Evolutionary conservation across 2,888 invertebrate species (phyloP), one percentile per base, ranked within the genome.

Genomic region (Julus scandinavius): DNA sequence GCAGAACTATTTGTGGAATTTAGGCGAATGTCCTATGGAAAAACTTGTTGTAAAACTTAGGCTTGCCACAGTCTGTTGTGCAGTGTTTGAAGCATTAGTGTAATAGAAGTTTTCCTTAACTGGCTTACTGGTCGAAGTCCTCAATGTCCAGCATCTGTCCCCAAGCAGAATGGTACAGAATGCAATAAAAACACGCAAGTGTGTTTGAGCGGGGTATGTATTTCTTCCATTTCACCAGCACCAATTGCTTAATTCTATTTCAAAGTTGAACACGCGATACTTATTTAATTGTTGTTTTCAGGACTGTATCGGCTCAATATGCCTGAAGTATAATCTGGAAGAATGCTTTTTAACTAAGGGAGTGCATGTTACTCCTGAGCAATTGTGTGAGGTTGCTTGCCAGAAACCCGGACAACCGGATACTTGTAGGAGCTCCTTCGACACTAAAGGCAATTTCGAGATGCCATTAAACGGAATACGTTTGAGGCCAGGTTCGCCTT

Each of bases 351-450:
- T 98, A 87, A 97, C 97, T 94, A 95, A 89, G 95, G 97, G 93
- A 95, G 97, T 91, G 94, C 97, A 90, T 17, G 92, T 92, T 40
- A 92, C 91, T 89, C 91, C 92, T 0, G 92, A 92, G 83, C 95
- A 96, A 91, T 94, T 99, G 88, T 99, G 99, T 93, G 98, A 98
- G 93, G 94, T 99, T 90, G 99, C 99, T n/a, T 99, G 99, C 92
- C 97, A 97, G 93, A 96, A 96, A 91, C 96, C 96, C 45, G 90
- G 89, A 9, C 87, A 90, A 85, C 90, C 90, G 15, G 89, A 94
- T 90, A 94, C 96, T 6, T 97, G 97, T 91, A 94, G 95, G 89
- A 97, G 97, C 92, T 98, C 97, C 3, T 97, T 96, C 86, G 97
- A 97, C 92, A 97, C n/a, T 29, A 85, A 84, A 15, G 80, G 38